Conservation (phyloP, 1,140 invertebrate genomes). For the Acromyrmex charruanus region DNA sequence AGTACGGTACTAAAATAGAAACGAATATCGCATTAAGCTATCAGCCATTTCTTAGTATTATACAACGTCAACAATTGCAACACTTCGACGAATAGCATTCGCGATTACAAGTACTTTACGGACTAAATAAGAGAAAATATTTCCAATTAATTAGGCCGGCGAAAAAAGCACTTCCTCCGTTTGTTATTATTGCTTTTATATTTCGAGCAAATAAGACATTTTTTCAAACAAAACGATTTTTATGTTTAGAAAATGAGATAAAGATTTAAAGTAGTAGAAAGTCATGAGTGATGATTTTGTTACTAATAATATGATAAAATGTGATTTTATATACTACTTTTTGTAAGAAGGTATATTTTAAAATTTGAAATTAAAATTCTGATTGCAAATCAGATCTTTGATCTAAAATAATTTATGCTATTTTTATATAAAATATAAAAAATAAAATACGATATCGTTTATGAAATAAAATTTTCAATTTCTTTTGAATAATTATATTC, state of each 20-base stretch:
- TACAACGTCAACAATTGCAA: constrained; percentile 65
- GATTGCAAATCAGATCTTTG: not conserved
- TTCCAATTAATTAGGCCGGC: constrained; percentile 58
- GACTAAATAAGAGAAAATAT: constrained; percentile 35
- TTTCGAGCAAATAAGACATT: constrained; percentile 32
- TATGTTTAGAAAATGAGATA: not conserved
- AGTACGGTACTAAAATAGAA: constrained; percentile 66
- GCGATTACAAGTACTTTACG: constrained; percentile 18
- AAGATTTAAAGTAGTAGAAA: not conserved
- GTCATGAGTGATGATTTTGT: not conserved
- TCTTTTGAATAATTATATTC: constrained; percentile 35
- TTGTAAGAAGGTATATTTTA: not conserved
- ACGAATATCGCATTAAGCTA: constrained; percentile 61
- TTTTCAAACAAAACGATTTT: not conserved
- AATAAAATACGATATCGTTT: constrained; percentile 3
- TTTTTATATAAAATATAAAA: not conserved
- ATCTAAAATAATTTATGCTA: not conserved
- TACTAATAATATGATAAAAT: not conserved
- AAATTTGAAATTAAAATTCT: constrained; percentile 19
- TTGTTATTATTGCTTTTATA: constrained; percentile 54
- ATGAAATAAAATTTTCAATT: constrained; percentile 45
- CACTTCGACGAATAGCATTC: constrained; percentile 48
- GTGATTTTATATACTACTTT: constrained; percentile 1
- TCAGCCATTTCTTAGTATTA: constrained; percentile 61
- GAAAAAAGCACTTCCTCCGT: constrained; percentile 20